Evolutionary conservation across 2,888 invertebrate genomes (phyloP).

Genomic region (Xiphydria camelus): DNA sequence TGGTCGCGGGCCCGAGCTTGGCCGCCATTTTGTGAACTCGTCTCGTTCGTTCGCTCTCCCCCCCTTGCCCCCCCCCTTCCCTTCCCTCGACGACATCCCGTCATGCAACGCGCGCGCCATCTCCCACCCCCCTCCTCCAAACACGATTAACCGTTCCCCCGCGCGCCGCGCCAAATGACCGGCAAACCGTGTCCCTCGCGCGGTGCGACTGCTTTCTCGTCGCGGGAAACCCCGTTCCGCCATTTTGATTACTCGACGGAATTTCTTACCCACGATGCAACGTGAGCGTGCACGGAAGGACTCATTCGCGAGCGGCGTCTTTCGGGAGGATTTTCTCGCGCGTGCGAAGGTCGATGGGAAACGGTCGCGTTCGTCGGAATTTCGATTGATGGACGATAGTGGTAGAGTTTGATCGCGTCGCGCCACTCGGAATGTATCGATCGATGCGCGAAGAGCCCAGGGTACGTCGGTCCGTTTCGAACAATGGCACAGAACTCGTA

Average conservation of each 20-base stretch:
- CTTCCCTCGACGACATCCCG: conserved; percentile 27
- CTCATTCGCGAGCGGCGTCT: too few relatives aligned
- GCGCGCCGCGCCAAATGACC: conserved; percentile 15
- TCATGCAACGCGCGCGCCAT: conserved; percentile 45
- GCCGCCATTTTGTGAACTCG: conserved; percentile 56
- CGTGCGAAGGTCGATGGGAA: too few relatives aligned
- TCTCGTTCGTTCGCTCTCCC: conserved; percentile 41
- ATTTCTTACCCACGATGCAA: conserved; percentile 47
- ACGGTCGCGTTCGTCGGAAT: too few relatives aligned
- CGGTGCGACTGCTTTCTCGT: too few relatives aligned
- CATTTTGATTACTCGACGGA: conserved; percentile 40
- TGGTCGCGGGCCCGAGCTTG: conserved; percentile 48
- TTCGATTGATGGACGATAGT: too few relatives aligned
- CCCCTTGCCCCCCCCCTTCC: conserved; percentile 26
- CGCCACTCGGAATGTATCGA: too few relatives aligned
- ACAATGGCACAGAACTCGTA: neutral
- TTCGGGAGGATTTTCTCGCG: too few relatives aligned
- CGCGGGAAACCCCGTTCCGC: conserved; percentile 15
- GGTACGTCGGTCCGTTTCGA: neutral
- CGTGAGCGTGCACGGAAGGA: too few relatives aligned
- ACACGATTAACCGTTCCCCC: conserved; percentile 18
- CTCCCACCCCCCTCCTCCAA: conserved; percentile 15
- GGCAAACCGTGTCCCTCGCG: neutral
- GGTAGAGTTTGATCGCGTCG: too few relatives aligned
- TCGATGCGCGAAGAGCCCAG: too few relatives aligned